Evolutionary conservation across 1,140 invertebrate genomes (phyloP).

Genomic region (Eulimnadia texana): DNA sequence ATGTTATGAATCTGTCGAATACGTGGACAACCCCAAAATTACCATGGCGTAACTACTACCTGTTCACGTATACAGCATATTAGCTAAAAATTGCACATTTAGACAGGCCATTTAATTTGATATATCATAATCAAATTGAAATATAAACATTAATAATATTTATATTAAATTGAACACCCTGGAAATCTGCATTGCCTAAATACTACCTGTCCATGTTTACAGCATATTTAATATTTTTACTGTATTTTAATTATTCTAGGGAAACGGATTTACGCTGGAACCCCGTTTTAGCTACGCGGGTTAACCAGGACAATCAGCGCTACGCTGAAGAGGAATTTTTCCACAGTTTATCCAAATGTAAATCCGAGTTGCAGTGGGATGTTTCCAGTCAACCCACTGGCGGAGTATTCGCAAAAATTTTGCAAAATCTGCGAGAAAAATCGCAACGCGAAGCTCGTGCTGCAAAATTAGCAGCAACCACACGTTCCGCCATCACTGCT

Average conservation of each 20-base stretch:
- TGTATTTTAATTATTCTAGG: not conserved
- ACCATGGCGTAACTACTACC: too few relatives aligned
- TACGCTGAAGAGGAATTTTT: constrained; percentile 7
- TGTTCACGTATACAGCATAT: too few relatives aligned
- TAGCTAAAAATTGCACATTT: too few relatives aligned
- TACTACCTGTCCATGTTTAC: not conserved
- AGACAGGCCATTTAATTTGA: too few relatives aligned
- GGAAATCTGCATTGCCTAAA: not conserved
- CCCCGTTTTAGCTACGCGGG: not conserved
- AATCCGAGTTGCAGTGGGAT: not conserved
- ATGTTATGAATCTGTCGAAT: too few relatives aligned
- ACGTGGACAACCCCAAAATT: too few relatives aligned
- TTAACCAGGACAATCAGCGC: constrained; percentile 10
- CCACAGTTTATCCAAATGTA: not conserved
- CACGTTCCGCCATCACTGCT: constrained; percentile 1
- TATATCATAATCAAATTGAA: too few relatives aligned
- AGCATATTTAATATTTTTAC: not conserved
- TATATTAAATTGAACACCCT: too few relatives aligned
- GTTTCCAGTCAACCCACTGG: not conserved
- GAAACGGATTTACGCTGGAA: constrained; percentile 12
- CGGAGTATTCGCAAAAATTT: not conserved
- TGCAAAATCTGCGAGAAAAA: constrained; percentile 5
- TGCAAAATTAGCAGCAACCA: not conserved
- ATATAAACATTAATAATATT: too few relatives aligned
- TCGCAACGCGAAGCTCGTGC: not conserved